phyloP scores from a whole-genome alignment of 1,140 invertebrate genomes.

The Brachionus rubens region DNA sequence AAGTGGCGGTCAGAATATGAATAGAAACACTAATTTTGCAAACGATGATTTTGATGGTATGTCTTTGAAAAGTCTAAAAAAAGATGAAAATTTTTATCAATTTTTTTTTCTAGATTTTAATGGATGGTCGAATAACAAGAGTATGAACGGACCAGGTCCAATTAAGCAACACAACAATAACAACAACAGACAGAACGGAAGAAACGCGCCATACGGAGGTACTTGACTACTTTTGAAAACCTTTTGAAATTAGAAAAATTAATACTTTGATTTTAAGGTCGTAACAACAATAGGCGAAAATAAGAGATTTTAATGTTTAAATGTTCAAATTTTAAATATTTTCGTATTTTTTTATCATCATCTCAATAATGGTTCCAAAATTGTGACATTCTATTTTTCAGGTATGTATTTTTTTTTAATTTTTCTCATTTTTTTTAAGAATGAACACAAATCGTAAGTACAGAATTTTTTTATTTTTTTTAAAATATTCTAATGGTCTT shows the following conservation, averaged over 20 bases:
- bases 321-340: not conserved
- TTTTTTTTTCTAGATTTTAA: not conserved
- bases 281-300: too few species aligned
- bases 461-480: too few species aligned
- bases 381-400: not conserved
- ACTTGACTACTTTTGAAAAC: not conserved
- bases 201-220: conserved; percentile 7
- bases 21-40: not conserved
- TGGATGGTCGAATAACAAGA: conserved; percentile 37
- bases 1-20: not conserved
- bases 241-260: not conserved
- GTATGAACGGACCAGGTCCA: conserved; percentile 12
- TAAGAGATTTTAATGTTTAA: too few species aligned
- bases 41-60: conserved; percentile 26
- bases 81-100: not conserved
- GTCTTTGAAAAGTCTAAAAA: too few species aligned
- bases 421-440: not conserved
- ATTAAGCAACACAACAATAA: not conserved
- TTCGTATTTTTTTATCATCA: not conserved
- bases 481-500: too few species aligned
- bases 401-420: conserved; percentile 16
- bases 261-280: not conserved
- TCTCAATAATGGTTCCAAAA: too few species aligned
- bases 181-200: not conserved
- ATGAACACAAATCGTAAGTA: not conserved